Conservation (phyloP, 2,797 vertebrate genomes). For the Acridotheres tristis region DNA sequence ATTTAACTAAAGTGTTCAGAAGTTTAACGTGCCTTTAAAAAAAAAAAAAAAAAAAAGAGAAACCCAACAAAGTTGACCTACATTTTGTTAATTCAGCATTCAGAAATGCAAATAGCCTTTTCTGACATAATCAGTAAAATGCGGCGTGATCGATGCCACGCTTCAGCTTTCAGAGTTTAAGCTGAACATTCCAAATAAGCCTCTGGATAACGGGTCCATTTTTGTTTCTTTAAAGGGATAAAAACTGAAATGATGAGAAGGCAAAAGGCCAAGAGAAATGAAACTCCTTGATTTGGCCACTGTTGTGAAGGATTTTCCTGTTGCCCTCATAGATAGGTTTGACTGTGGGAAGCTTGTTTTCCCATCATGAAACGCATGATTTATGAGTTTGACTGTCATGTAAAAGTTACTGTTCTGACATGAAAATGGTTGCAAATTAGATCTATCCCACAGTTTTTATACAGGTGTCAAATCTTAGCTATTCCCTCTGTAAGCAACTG, state of each 20-base stretch:
- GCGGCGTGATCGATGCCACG: background rate
- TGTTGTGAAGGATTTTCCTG: rapidly evolving
- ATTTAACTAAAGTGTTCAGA: background rate
- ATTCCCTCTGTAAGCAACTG: background rate
- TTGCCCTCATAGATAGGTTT: background rate
- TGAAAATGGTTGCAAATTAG: background rate
- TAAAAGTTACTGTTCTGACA: rapidly evolving
- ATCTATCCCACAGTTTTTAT: background rate
- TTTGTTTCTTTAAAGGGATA: background rate
- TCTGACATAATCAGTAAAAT: background rate
- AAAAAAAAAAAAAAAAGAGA: background rate
- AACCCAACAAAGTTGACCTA: background rate
- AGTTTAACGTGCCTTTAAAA: background rate
- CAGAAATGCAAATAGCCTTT: slow-evolving; percentile 30
- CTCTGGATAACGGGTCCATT: rapidly evolving
- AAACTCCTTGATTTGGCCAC: background rate
- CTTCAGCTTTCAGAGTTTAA: background rate
- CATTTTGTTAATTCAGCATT: slow-evolving; percentile 22
- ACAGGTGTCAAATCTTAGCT: background rate
- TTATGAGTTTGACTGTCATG: background rate
- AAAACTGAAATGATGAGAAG: background rate
- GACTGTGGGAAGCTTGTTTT: background rate
- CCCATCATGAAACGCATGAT: rapidly evolving
- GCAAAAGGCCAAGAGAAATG: background rate
- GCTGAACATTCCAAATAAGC: background rate